These are phyloP conservation scores for Mamestra configurata DNA, from an alignment of 1,140 invertebrate genomes.

Conservation along the genomic window DNA sequence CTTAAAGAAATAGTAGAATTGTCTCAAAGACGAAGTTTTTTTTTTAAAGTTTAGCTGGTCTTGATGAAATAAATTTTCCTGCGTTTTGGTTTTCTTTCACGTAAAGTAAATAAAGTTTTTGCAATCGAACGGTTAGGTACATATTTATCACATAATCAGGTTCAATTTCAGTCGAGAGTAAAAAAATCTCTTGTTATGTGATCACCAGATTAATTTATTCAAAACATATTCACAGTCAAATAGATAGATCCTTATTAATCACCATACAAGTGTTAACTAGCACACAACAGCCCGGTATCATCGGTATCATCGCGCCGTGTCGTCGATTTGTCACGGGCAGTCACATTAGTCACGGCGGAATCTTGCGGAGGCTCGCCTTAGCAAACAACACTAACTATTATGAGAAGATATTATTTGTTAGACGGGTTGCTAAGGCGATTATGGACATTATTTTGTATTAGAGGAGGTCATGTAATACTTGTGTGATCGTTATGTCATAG, in stretches of 20 bases:
- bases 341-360: neutral
- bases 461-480: neutral
- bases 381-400: neutral
- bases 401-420: slow-evolving; percentile 3
- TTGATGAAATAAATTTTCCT: too few relatives aligned
- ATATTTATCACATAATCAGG: too few relatives aligned
- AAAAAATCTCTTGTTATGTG: too few relatives aligned
- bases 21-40: too few relatives aligned
- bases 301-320: neutral
- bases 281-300: too few relatives aligned
- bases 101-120: too few relatives aligned
- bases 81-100: too few relatives aligned
- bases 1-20: too few relatives aligned
- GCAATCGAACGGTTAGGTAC: too few relatives aligned
- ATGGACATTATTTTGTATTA: neutral
- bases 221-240: neutral
- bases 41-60: too few relatives aligned
- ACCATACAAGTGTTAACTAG: neutral
- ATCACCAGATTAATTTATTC: too few relatives aligned
- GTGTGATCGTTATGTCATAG: neutral
- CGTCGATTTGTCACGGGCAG: neutral
- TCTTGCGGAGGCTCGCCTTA: neutral
- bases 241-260: neutral
- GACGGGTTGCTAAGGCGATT: neutral
- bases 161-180: too few relatives aligned